Percentiles rank a stretch among this genome's conserved stretches.
Conservation (phyloP, 37 sponge, comb jelly and placozoan species). For the Corticium candelabrum region DNA sequence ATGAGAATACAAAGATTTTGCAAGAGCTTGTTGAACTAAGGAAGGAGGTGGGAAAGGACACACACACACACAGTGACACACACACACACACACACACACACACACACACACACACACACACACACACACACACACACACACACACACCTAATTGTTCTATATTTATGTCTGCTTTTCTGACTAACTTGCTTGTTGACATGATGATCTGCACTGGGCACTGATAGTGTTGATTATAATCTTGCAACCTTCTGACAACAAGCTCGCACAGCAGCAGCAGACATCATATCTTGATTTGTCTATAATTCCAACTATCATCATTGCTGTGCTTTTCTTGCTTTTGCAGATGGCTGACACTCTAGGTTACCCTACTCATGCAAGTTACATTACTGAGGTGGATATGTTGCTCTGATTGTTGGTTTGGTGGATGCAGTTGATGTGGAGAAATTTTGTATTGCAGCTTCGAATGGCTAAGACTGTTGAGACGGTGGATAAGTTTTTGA, state of each 20-base stretch:
- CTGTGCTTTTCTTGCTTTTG: background rate
- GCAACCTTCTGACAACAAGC: too few relatives aligned
- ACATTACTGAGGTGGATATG: background rate
- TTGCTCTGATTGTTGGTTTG: background rate
- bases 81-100: too few relatives aligned
- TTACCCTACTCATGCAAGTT: background rate
- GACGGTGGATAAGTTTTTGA: slow-evolving; percentile 25
- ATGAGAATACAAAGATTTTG: slow-evolving; percentile 18
- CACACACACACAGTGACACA: too few relatives aligned
- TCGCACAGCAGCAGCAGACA: too few relatives aligned
- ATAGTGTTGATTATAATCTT: background rate
- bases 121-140: too few relatives aligned
- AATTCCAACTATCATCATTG: background rate
- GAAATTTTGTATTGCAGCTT: background rate
- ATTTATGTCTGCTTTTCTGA: too few relatives aligned
- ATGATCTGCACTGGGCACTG: slow-evolving; percentile 1
- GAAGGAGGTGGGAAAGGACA: slow-evolving; percentile 8
- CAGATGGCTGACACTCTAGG: background rate
- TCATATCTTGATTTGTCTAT: too few relatives aligned
- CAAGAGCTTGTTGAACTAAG: slow-evolving; percentile 17
- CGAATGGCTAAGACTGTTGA: slow-evolving; percentile 33
- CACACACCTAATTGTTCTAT: too few relatives aligned
- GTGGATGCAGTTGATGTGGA: background rate
- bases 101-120: too few relatives aligned
- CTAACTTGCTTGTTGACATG: background rate